These are phyloP conservation scores for Capreolus pygargus DNA, from an alignment of 2,113 vertebrate genomes.

Conservation along the genomic window DNA sequence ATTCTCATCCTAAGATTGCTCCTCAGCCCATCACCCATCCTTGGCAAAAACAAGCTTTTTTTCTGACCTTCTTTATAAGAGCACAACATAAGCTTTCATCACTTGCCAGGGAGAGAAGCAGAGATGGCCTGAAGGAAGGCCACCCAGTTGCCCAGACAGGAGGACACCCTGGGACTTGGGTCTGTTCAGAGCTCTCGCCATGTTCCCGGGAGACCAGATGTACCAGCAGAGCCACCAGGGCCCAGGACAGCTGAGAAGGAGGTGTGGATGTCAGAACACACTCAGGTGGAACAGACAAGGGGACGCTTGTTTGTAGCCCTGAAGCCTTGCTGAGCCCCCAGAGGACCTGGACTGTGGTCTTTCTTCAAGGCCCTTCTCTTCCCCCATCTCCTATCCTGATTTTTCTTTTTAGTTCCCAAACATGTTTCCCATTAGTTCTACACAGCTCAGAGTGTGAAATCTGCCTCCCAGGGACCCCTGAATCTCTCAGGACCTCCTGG, in stretches of 20 bases:
- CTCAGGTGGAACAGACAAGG: neutral
- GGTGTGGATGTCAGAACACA: neutral
- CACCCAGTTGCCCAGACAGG: neutral
- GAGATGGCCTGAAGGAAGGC: too few species aligned
- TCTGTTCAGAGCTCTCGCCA: neutral
- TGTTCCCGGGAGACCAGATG: rapidly evolving
- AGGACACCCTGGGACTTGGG: rapidly evolving
- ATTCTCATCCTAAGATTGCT: neutral
- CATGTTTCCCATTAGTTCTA: neutral
- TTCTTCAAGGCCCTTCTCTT: neutral
- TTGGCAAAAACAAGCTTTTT: neutral
- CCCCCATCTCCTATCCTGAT: neutral
- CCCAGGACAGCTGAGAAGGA: neutral
- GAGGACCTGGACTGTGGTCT: neutral
- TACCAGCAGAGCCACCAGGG: neutral
- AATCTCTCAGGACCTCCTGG: neutral
- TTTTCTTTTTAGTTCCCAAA: neutral
- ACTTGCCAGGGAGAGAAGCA: neutral
- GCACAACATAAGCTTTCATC: neutral
- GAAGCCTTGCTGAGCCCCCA: neutral
- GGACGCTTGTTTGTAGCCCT: neutral
- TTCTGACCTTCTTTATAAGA: neutral
- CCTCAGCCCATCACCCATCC: too few species aligned
- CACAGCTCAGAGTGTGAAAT: neutral
- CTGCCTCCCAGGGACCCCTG: neutral